Conservation (phyloP, 2,113 vertebrate genomes). For the Planiliza haematocheilus region DNA sequence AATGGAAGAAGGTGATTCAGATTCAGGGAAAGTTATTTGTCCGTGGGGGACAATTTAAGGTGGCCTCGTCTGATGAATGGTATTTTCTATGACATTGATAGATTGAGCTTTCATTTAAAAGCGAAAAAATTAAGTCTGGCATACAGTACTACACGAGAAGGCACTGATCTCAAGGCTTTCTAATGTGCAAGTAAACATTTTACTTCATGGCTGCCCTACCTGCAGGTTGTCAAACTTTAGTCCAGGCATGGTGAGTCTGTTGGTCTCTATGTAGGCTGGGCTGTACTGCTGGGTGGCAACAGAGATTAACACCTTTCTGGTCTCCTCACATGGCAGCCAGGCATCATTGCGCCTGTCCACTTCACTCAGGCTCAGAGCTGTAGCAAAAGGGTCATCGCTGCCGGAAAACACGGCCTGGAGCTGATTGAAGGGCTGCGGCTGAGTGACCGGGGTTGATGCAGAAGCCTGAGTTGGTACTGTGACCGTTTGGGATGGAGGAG, state of each 20-base stretch:
- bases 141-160: background rate
- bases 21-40: no score
- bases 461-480: conserved; percentile 57
- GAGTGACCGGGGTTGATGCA: conserved; percentile 68
- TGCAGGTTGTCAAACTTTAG: conserved; percentile 98
- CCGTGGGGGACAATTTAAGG: no score
- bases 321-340: conserved; percentile 93
- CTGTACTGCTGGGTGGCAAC: conserved; percentile 90
- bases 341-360: conserved; percentile 94
- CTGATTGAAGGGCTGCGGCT: conserved; percentile 85
- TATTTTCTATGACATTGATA: no score
- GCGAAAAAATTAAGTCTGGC: no score
- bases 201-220: conserved; percentile 78
- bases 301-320: conserved; percentile 87
- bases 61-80: no score
- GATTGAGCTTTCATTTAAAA: no score
- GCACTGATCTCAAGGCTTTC: background rate
- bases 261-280: conserved; percentile 87
- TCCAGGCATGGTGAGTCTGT: conserved; percentile 95
- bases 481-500: conserved; percentile 45
- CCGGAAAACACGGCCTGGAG: conserved; percentile 93
- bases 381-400: conserved; percentile 93
- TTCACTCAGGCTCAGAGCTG: conserved; percentile 94
- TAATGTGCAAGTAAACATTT: background rate
- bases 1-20: no score